Evolutionary conservation across 1,140 invertebrate genomes (phyloP), one percentile per base, ranked within the genome.

Genomic region (Helicorthomorpha holstii): DNA sequence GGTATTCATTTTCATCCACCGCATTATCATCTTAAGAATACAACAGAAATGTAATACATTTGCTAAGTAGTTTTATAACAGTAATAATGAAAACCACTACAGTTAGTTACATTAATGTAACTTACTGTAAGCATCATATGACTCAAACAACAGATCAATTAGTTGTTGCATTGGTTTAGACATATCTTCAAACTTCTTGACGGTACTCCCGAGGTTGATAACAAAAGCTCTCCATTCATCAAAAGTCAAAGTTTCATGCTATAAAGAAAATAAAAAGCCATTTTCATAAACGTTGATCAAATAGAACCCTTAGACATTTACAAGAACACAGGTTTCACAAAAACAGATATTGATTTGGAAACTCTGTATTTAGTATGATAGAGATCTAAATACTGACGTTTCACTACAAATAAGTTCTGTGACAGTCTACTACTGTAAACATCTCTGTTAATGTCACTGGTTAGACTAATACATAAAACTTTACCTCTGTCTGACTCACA

Each of bases 111-210:
- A 16, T 16, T 16, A 48, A 26, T 12, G 21, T 50, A 16, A 26
- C 50, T 54, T 54, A 54, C 53, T 19, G 22, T 54, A 50, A n/a
- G 19, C 14, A 24, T 54, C 53, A 34, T 54, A 54, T 3, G 29
- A 43, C 19, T 53, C 42, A 29, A 54, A 54, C 19, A 53, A 43
- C 19, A 53, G 14, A 23, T 54, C 53, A 23, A 54, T 54, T n/a
- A 54, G 19, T 43, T 54, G n/a, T 22, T 49, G 50, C 4, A 54
- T 16, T 27, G 7, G 27, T 3, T 10, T 26, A 4, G 53, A 51
- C 16, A 54, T 23, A 7, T 54, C 53, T 24, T 53, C 51, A 29
- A n/a, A 54, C 2, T 19, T 27, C 21, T 42, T 48, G 38, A 45
- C 29, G 7, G 16, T 2, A 3, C n/a, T 7, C 7, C 16, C 24